Evolutionary conservation across 1,140 invertebrate genomes (phyloP), one percentile per base, ranked within the genome.

Genomic region (Hermatobates lingyangjiaoensis): DNA sequence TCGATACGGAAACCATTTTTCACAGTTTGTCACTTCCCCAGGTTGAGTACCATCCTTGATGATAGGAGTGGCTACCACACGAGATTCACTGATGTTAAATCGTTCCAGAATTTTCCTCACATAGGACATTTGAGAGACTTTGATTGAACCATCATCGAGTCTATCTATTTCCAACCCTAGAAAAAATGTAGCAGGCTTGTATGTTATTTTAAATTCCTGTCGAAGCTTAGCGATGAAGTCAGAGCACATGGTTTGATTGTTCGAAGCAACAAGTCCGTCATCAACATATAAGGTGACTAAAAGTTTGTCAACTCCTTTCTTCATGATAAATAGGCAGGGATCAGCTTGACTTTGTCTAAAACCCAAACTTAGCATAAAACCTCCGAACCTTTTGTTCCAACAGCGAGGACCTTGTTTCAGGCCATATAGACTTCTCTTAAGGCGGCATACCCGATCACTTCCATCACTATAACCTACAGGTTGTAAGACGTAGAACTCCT

Each of bases 1-100:
- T 55, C 61, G 56, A 57, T 64, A 69, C 34, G 51, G 49, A 18
- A 50, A 50, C 3, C 23, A 14, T 45, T 49, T 54, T 18, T 45
- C 52, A 27, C 7, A 12, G 20, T 5, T 26, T 25, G 23, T 20
- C 7, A 24, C 45, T 24, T 23, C 20, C 5, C 18, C 5, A 7
- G 3, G 7, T 7, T 46, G 3, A 4, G 23, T 24, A n/a, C n/a
- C n/a, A 10, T 24, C 20, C 20, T 46, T 46, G 3, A 46, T 21
- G 7, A 46, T 46, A 7, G 45, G 25, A 15, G 20, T 26, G 5
- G 23, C 26, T 7, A 27, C 20, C 2, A 27, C 26, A 21, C 26
- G 27, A 34, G 26, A 48, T 4, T 30, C 47, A 34, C 26, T 30
- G 26, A 34, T 48, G 34, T 25, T 25, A 27, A 28, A 48, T n/a